Percentiles rank a stretch among this genome's conserved stretches.
These are phyloP conservation scores for Caenorhabditis parvicauda DNA, from an alignment of 2,888 invertebrate genomes.

Conservation along the genomic window DNA sequence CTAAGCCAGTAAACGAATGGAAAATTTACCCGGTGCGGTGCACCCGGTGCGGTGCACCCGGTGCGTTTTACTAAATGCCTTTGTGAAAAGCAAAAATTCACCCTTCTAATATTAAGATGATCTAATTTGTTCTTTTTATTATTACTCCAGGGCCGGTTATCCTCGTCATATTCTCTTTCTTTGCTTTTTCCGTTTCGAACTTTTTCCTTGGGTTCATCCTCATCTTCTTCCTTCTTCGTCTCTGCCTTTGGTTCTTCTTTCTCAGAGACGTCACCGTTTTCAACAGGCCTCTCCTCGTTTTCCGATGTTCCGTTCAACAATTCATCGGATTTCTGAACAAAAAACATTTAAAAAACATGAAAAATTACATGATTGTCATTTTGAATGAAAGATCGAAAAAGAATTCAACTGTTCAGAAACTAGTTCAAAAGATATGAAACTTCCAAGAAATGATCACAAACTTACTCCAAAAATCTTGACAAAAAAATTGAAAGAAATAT, in stretches of 20 bases:
- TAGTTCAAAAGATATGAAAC: conserved; percentile 1
- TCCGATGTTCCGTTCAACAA: conserved; percentile 6
- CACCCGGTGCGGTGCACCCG: too few relatives aligned
- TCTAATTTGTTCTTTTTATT: conserved; percentile 10
- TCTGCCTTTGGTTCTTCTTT: conserved; percentile 3
- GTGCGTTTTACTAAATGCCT: too few relatives aligned
- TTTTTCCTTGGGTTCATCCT: not conserved
- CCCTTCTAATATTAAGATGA: conserved; percentile 21
- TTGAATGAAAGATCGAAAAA: conserved; percentile 3
- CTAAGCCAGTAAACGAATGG: too few relatives aligned
- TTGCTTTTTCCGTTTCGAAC: not conserved
- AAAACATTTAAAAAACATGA: too few relatives aligned
- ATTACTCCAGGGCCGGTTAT: conserved; percentile 2
- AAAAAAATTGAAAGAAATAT: conserved; percentile 20
- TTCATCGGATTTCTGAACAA: conserved; percentile 2
- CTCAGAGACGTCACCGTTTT: not conserved
- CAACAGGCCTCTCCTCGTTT: conserved; percentile 6
- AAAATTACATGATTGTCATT: conserved; percentile 1
- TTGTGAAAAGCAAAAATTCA: too few relatives aligned
- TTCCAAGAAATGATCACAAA: conserved; percentile 12
- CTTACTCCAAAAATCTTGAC: conserved; percentile 17
- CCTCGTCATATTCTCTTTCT: not conserved
- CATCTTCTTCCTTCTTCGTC: not conserved
- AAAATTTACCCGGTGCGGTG: too few relatives aligned
- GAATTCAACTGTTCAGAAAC: not conserved